These are phyloP conservation scores for Erythrocercus mccallii DNA, from an alignment of 2,113 vertebrate species.

Conservation along the genomic window DNA sequence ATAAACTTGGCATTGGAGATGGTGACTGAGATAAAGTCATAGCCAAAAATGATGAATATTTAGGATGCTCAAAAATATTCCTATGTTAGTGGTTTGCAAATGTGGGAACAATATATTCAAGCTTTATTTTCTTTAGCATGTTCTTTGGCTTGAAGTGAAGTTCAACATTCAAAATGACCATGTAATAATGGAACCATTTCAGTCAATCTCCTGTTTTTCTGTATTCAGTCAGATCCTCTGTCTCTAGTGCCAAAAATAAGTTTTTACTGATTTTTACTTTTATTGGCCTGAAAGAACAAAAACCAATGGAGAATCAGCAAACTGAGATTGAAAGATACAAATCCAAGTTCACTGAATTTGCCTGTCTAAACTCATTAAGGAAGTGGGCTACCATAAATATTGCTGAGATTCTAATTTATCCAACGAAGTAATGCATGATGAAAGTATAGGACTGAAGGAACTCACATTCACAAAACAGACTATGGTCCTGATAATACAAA, in stretches of 20 bases:
- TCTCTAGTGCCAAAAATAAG: constrained; percentile 27
- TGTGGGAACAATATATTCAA: constrained; percentile 63
- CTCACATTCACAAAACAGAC: background rate
- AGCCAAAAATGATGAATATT: constrained; percentile 59
- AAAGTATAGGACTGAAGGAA: background rate
- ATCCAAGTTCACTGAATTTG: background rate
- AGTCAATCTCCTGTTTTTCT: constrained; percentile 32
- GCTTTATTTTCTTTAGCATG: constrained; percentile 62
- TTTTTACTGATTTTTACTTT: constrained; percentile 41
- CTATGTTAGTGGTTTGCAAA: constrained; percentile 67
- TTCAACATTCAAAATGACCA: constrained; percentile 44
- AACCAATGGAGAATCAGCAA: background rate
- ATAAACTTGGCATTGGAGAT: constrained; percentile 64
- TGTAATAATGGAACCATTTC: constrained; percentile 53
- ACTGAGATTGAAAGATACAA: background rate
- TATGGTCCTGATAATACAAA: background rate
- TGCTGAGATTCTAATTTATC: background rate
- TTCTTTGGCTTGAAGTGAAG: constrained; percentile 54
- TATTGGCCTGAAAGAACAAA: background rate
- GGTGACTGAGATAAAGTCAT: constrained; percentile 60
- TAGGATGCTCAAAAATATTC: constrained; percentile 57
- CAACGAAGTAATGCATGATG: background rate
- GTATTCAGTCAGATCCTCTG: background rate
- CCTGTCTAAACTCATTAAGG: background rate
- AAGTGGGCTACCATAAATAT: background rate